Conservation (phyloP, 2,888 invertebrate genomes). For the Aleiodes leptofemur region DNA sequence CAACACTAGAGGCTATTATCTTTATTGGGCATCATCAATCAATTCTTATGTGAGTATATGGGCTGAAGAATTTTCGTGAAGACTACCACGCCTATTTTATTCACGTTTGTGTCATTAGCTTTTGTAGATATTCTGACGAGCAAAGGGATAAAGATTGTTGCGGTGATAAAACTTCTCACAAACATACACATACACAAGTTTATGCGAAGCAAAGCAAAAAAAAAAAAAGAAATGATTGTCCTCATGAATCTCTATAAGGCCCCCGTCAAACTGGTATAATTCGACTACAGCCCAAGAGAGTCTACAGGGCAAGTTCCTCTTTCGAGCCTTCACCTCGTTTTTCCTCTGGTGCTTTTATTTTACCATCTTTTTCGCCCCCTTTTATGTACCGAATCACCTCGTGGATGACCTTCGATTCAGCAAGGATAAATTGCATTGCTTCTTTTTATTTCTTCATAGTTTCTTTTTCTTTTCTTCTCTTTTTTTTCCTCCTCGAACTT, state of each 20-base stretch:
- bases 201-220: background rate
- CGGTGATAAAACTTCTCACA: constrained; percentile 15
- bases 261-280: constrained; percentile 70
- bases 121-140: constrained; percentile 33
- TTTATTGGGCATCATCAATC: constrained; percentile 10
- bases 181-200: background rate
- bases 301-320: constrained; percentile 39
- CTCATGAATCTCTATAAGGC: constrained; percentile 71
- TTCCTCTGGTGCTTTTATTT: constrained; percentile 48
- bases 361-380: constrained; percentile 42
- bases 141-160: constrained; percentile 36
- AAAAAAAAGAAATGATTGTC: constrained; percentile 38
- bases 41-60: constrained; percentile 13
- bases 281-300: constrained; percentile 58
- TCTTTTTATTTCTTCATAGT: constrained; percentile 25
- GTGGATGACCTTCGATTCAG: constrained; percentile 20
- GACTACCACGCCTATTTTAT: constrained; percentile 32
- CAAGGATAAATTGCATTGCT: constrained; percentile 26
- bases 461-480: constrained; percentile 27
- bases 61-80: background rate
- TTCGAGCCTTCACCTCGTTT: constrained; percentile 46
- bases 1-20: constrained; percentile 13
- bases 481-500: constrained; percentile 6
- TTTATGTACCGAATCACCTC: constrained; percentile 34
- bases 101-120: constrained; percentile 48